Evolutionary conservation across 2,888 invertebrate species (phyloP), one percentile per base, ranked within the genome.

Genomic region (Amphipyra tragopoginis): DNA sequence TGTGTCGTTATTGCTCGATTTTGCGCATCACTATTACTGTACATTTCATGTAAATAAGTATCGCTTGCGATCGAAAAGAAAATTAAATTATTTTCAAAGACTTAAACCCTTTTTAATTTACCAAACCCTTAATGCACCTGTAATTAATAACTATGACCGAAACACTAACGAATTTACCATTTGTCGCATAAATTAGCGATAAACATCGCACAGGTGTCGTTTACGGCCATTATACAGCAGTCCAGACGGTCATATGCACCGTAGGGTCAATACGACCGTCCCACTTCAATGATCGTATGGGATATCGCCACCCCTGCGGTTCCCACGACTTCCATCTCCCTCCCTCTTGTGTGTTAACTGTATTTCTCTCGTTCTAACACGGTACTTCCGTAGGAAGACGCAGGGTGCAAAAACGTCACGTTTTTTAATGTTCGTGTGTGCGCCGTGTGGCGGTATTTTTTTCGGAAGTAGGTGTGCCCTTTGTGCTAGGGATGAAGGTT

Each of bases 241-340:
- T 80, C 80, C 79, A 69, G 66, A 62, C 43, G 61, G 67, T 50
- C 72, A 76, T 67, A 75, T 78, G 66, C 65, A 68, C 70, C 57
- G 52, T 4, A 57, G 83, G 86, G 83, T 81, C 82, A 79, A 71
- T 84, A 86, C 85, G 82, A 71, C 76, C 83, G 91, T 88, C 85
- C 87, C 91, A 90, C 91, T 90, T 86, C 84, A 90, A 85, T 90
- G 90, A 83, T 83, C 84, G 88, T 93, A 93, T 95, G 95, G 93
- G 94, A 95, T 92, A 93, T 86, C 85, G 90, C 91, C 91, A 92
- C 93, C 93, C 94, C 86, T 90, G 84, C 80, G 90, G 87, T 95
- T 95, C 95, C 94, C 95, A 94, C 94, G 94, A 82, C 79, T 57
- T 64, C 77, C 53, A 65, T 91, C 90, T 75, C 86, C 62, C 71